phyloP scores from a whole-genome alignment of 2,888 invertebrate species.

The Cancer borealis region DNA sequence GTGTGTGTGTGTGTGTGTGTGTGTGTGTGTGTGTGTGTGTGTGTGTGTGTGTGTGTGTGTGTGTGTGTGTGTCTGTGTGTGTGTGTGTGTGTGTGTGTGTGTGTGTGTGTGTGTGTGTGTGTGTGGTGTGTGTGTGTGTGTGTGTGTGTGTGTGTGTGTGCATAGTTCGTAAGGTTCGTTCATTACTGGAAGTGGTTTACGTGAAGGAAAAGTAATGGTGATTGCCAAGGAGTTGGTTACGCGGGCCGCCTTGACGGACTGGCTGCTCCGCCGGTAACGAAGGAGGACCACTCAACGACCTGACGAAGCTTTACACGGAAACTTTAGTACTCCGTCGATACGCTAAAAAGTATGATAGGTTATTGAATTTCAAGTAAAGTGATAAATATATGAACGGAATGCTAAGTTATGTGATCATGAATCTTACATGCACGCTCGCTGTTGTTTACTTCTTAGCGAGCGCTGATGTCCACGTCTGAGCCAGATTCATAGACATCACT shows the following conservation, averaged over 20 bases:
- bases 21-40: not conserved
- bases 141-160: not conserved
- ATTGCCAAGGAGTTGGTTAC: conserved; percentile 16
- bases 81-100: conserved; percentile 10
- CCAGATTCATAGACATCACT: not conserved
- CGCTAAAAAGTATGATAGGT: not conserved
- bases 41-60: not conserved
- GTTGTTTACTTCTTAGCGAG: not conserved
- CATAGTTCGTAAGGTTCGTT: not conserved
- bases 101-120: not conserved
- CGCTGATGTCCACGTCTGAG: not conserved
- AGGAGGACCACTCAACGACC: not conserved
- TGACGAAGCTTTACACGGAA: not conserved
- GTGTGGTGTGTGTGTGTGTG: no score
- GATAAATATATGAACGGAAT: not conserved
- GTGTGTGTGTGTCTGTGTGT: not conserved
- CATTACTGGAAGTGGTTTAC: conserved; percentile 31
- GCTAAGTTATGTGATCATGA: not conserved
- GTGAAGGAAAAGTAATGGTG: conserved; percentile 29
- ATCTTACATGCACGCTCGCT: not conserved
- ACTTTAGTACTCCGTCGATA: not conserved
- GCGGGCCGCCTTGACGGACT: not conserved
- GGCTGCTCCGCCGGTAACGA: not conserved
- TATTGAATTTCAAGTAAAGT: not conserved
- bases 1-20: not conserved